Base-by-base conservation (phyloP, 2,888 invertebrate genomes). In the Apotomis capreana region DNA sequence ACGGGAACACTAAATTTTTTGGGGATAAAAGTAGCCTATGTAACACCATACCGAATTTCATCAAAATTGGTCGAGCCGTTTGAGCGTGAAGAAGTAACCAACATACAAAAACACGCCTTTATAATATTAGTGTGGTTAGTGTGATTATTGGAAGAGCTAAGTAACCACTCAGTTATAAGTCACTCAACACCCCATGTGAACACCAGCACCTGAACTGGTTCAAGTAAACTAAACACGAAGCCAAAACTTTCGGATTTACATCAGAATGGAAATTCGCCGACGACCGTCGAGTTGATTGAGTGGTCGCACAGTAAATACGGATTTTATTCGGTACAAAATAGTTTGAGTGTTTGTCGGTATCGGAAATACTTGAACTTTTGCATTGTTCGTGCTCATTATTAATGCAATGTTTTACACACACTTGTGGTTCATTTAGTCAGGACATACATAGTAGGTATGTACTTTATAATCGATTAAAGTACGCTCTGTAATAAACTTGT, bases 251-350 rank as follows among this genome's bases (percentile, higher is more conserved):
- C 13, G 61, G 51, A 71, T 62, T 71, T 71, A 71, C 71, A 71
- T 71, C 67, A 68, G 54, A 65, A 70, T 70, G 60, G 52, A 68
- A 62, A 62, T 58, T 61, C 57, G 36, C 54, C 36, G 55, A 36
- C 69, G 63, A 26, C 64, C 67, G 55, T 61, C 8, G 67, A 51
- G 57, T 67, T 71, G 71, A 71, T 71, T 71, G 71, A 71, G 71
- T 67, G 61, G 67, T 57, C 61, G 44, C 57, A 57, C 51, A 67
- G 67, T 71, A 71, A 71, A 71, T 46, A 51, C 57, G n/a, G 67
- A 62, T 71, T 69, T 69, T 62, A 62, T 71, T 57, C 51, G 4
- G 40, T 61, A 61, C 61, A 57, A 61, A 61, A 68, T 61, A 71
- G 67, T 61, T 55, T 15, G 65, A 61, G 49, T 37, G 65, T 55